Conservation (phyloP, 2,113 vertebrate species). For the Silurus glanis region DNA sequence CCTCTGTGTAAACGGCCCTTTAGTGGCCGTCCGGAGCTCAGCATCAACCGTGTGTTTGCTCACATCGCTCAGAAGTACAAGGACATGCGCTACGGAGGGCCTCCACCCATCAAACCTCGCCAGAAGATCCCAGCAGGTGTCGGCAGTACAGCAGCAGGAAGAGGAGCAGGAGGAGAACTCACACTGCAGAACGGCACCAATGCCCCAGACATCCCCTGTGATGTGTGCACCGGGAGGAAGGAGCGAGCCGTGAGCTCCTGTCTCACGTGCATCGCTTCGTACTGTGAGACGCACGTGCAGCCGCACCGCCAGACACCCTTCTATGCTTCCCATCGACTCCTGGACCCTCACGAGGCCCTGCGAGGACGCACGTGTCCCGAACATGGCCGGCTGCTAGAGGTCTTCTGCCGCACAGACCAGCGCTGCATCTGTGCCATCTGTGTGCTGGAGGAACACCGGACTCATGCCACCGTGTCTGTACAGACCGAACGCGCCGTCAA, state of each 20-base stretch:
- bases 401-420: conserved; percentile 70
- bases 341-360: conserved; percentile 70
- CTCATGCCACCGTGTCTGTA: conserved; percentile 69
- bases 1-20: conserved; percentile 70
- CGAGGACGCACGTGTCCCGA: conserved; percentile 64
- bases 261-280: conserved; percentile 74
- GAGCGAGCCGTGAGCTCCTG: conserved; percentile 69
- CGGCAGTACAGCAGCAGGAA: background rate
- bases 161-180: background rate
- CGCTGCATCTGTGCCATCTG: conserved; percentile 74
- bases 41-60: conserved; percentile 73
- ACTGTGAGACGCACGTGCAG: conserved; percentile 67
- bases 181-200: background rate
- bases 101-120: background rate
- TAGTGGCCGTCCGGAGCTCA: conserved; percentile 66
- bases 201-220: conserved; percentile 62
- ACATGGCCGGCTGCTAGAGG: conserved; percentile 73
- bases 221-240: conserved; percentile 72
- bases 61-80: conserved; percentile 72
- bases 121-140: accelerated
- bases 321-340: conserved; percentile 69
- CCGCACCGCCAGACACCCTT: conserved; percentile 63
- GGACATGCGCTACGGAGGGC: conserved; percentile 52
- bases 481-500: conserved; percentile 69
- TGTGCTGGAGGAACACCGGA: conserved; percentile 68